A percentile compares a stretch with the other conserved stretches of the same genome.
These are phyloP conservation scores for Nudaria mundana DNA, from an alignment of 2,888 invertebrate genomes.

Conservation along the genomic window DNA sequence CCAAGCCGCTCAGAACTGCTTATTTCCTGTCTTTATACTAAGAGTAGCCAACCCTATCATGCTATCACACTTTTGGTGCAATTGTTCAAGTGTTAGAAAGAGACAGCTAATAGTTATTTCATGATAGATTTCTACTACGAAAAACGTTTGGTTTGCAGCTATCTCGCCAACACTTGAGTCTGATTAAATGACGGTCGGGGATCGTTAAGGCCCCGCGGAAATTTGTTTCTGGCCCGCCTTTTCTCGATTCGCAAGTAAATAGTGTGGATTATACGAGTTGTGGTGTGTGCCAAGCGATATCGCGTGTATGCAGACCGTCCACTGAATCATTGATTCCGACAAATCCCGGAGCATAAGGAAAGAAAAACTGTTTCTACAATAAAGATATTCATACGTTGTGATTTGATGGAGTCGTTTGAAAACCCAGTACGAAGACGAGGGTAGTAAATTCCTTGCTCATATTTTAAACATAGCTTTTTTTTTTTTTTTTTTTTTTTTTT, in stretches of 20 bases:
- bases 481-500: too few species aligned
- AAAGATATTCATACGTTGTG: constrained; percentile 25
- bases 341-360: constrained; percentile 25
- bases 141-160: constrained; percentile 43
- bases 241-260: constrained; percentile 44
- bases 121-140: constrained; percentile 54
- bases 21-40: constrained; percentile 60
- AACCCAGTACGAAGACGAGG: constrained; percentile 9
- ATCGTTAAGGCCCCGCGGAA: constrained; percentile 56
- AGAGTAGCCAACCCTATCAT: constrained; percentile 38
- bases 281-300: constrained; percentile 21
- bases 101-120: constrained; percentile 36
- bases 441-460: constrained; percentile 8
- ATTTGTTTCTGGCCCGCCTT: constrained; percentile 48
- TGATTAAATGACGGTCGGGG: constrained; percentile 66
- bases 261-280: constrained; percentile 37
- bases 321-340: constrained; percentile 35
- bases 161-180: constrained; percentile 64
- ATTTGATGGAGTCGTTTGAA: constrained; percentile 17
- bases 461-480: constrained; percentile 10
- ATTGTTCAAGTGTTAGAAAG: constrained; percentile 23
- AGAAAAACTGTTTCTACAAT: constrained; percentile 16
- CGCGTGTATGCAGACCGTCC: constrained; percentile 19
- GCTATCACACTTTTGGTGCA: constrained; percentile 24
- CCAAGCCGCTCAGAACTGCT: constrained; percentile 52